phyloP scores from a whole-genome alignment of 2,888 invertebrate genomes.

The Drosophila cognata region DNA sequence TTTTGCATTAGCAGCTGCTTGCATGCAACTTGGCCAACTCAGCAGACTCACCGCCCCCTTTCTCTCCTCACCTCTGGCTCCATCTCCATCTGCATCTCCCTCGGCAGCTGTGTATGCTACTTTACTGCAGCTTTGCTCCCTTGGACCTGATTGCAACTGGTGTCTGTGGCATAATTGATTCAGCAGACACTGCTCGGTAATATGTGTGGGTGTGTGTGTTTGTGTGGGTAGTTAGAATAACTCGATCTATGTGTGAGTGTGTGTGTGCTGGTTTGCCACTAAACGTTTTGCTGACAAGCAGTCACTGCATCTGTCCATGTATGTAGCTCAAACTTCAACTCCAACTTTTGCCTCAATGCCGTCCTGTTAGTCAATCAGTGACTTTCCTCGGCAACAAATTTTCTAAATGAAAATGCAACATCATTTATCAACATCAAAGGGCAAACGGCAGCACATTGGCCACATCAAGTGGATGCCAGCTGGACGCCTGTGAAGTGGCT shows the following conservation, averaged over 20 bases:
- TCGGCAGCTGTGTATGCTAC: slow-evolving; percentile 15
- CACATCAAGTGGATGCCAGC: slow-evolving; percentile 58
- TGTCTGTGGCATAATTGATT: slow-evolving; percentile 78
- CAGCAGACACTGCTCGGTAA: slow-evolving; percentile 52
- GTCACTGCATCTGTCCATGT: slow-evolving; percentile 64
- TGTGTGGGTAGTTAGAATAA: slow-evolving; percentile 23
- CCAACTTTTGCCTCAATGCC: slow-evolving; percentile 47
- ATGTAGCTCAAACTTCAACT: slow-evolving; percentile 15
- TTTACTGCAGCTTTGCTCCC: slow-evolving; percentile 30
- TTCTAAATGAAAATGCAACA: slow-evolving; percentile 79
- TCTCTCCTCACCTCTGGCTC: background rate
- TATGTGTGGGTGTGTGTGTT: slow-evolving; percentile 5
- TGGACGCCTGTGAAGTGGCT: slow-evolving; percentile 50
- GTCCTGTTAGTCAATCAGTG: slow-evolving; percentile 76
- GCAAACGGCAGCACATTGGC: slow-evolving; percentile 72
- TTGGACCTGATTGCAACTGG: slow-evolving; percentile 61
- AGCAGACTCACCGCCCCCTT: slow-evolving; percentile 20
- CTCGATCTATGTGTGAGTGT: slow-evolving; percentile 10
- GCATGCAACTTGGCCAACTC: slow-evolving; percentile 50
- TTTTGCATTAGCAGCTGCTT: slow-evolving; percentile 73
- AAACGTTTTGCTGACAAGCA: slow-evolving; percentile 79
- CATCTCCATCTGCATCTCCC: background rate
- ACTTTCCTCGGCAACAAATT: slow-evolving; percentile 77
- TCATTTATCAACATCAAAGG: slow-evolving; percentile 76
- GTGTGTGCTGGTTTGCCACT: slow-evolving; percentile 59